Evolutionary conservation across 2,113 vertebrate genomes (phyloP), one percentile per base, ranked within the genome.

Genomic region (Corythornis madagascariensis): DNA sequence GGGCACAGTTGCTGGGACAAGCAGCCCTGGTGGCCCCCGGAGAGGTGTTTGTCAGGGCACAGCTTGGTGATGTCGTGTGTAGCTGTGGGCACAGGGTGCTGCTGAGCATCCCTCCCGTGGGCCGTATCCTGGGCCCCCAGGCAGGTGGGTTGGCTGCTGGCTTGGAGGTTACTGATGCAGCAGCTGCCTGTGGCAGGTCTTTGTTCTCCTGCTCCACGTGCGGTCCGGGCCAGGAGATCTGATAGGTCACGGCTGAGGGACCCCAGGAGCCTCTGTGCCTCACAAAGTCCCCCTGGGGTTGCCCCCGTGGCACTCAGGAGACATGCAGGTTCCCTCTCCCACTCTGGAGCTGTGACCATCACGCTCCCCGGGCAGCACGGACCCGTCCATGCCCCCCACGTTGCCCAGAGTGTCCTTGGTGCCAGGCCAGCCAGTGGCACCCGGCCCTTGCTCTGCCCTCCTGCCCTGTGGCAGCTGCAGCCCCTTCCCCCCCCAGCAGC

Each of bases 291-390:
- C 21, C 1, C 38, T 15, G 1, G 1, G n/a, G 22, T 53, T 73
- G 60, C 42, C 38, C 63, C 28, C 31, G 8, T 2, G 4, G 31
- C 18, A 4, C 55, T 11, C 15, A 2, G 73, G 55, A 64, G 66
- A 25, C 17, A 0, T 24, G 25, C 1, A 3, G 25, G 25, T 40
- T 59, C 59, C 28, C 22, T 35, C 47, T 40, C 45, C 55, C 55
- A 12, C 2, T 0, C 56, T 20, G 52, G 24, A 38, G 52, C 61
- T 29, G 73, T 66, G 69, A 29, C 42, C 7, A 0, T 33, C 59
- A 13, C 2, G 1, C 17, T 67, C 60, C 17, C 19, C 1, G 0
- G 6, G 61, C 15, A 13, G 26, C 50, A 10, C 1, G 0, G 35
- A 25, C 26, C 28, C 7, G 40, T 21, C 50, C 2, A 1, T 42